Base-by-base conservation (phyloP, 1,140 invertebrate species). In the Caenorhabditis latens region DNA sequence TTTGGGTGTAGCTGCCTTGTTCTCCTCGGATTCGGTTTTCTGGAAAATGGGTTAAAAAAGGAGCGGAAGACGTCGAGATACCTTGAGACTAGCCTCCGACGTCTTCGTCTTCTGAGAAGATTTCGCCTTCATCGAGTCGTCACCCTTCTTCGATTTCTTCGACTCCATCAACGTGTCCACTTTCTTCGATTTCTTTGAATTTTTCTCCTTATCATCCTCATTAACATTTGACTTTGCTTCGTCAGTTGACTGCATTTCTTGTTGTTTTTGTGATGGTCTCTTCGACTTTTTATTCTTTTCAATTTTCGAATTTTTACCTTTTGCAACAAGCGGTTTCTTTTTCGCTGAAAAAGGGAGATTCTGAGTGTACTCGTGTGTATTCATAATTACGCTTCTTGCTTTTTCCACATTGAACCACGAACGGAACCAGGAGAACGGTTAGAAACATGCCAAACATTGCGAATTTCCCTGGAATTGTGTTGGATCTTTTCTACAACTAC, bases 361-460 rank as follows among this genome's bases (percentile, higher is more conserved):
- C 0, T 32, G 32, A 1, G 32, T 32, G 32, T 32, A 32, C 32
- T 32, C 32, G 32, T 32, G 32, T 19, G 19, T 58, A 71, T 46
- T 71, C 2, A 71, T 71, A 7, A 48, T 19, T 46, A 71, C 71
- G 46, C n/a, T 79, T 79, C 24, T 50, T 48, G 0, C 21, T 53
- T 79, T 50, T 79, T 21, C n/a, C 19, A 79, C 71, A 79, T 53
- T 79, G 71, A 79, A 5, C 9, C 5, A 53, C 46, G 11, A 50
- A 8, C 24, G 71, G 46, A 5, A 40, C 24, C 19, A 79, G 14
- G 11, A 79, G 13, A 79, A 48, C 46, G 71, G 46, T 79, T 21
- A 79, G 71, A 79, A 79, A 43, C n/a, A 50, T 79, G 71, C 71
- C 14, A 79, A 79, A 79, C 71, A 50, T 3, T 14, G 71, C n/a